A percentile compares a stretch with the other conserved stretches of the same genome.
Evolutionary conservation across 2,888 invertebrate genomes (phyloP).

Genomic region (Clusia tigrina): DNA sequence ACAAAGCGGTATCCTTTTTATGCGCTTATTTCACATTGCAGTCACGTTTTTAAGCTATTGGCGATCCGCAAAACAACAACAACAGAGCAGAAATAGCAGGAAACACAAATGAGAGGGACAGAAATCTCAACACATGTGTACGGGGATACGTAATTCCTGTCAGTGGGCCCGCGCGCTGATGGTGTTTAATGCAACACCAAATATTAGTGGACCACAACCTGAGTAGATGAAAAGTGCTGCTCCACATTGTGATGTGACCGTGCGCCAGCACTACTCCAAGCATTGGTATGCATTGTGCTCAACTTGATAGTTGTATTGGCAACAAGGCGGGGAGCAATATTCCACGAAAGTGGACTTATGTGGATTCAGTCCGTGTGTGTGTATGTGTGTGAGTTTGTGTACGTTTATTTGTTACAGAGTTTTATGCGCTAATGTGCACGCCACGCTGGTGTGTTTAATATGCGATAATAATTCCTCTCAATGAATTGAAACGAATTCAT

Average conservation of each 20-base stretch:
- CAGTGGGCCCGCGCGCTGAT: not conserved
- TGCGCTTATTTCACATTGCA: not conserved
- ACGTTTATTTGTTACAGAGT: too few species aligned
- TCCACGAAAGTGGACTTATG: too few species aligned
- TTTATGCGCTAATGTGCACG: too few species aligned
- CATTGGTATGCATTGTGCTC: not conserved
- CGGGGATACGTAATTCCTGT: not conserved
- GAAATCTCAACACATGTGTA: not conserved
- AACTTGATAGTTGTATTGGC: not conserved
- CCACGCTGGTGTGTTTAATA: too few species aligned
- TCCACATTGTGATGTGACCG: not conserved
- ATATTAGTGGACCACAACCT: not conserved
- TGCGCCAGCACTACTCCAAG: not conserved
- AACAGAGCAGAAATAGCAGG: not conserved
- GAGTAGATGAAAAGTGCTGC: not conserved
- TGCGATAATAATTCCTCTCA: too few species aligned
- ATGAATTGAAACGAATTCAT: too few species aligned
- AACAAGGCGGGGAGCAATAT: not conserved
- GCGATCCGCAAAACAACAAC: not conserved
- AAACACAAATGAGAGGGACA: not conserved
- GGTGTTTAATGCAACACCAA: not conserved
- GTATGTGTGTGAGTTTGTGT: too few species aligned
- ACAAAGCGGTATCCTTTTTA: not conserved
- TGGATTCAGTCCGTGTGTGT: too few species aligned
- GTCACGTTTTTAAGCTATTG: not conserved